A percentile compares a stretch with the other conserved stretches of the same genome.
Conservation (phyloP, 2,888 invertebrate species). For the Phlogophora meticulosa region DNA sequence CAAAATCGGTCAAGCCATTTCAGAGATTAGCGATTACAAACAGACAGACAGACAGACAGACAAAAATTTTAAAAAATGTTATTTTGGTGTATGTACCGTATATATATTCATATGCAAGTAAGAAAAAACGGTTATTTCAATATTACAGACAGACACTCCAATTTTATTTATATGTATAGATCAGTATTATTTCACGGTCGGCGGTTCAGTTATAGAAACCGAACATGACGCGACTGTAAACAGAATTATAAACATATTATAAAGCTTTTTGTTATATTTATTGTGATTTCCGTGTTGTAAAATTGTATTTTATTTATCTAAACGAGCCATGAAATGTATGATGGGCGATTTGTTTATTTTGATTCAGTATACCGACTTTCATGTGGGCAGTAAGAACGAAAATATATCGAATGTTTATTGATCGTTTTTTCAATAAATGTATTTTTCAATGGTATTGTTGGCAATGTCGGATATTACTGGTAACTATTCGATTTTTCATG, state of each 20-base stretch:
- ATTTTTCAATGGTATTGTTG: constrained; percentile 35
- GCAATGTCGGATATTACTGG: constrained; percentile 26
- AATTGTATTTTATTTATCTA: constrained; percentile 65
- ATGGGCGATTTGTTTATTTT: constrained; percentile 64
- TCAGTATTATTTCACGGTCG: constrained; percentile 67
- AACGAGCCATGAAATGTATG: constrained; percentile 60
- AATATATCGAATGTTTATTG: constrained; percentile 61
- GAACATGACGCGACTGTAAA: constrained; percentile 74
- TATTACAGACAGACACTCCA: no score
- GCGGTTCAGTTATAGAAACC: constrained; percentile 66
- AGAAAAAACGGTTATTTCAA: no score
- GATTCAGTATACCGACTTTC: constrained; percentile 58
- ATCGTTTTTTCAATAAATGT: constrained; percentile 49
- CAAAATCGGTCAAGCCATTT: no score
- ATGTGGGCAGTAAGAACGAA: constrained; percentile 54
- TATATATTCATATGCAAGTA: no score
- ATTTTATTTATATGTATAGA: no score
- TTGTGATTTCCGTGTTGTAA: constrained; percentile 63
- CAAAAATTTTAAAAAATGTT: no score
- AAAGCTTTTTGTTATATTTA: constrained; percentile 72
- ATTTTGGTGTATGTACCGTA: no score
- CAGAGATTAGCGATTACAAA: no score
- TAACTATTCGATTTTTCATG: constrained; percentile 19
- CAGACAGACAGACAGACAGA: no score
- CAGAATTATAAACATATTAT: constrained; percentile 71